These are phyloP conservation scores for Lasioglossum marginatum DNA, from an alignment of 2,888 invertebrate genomes.

Conservation along the genomic window DNA sequence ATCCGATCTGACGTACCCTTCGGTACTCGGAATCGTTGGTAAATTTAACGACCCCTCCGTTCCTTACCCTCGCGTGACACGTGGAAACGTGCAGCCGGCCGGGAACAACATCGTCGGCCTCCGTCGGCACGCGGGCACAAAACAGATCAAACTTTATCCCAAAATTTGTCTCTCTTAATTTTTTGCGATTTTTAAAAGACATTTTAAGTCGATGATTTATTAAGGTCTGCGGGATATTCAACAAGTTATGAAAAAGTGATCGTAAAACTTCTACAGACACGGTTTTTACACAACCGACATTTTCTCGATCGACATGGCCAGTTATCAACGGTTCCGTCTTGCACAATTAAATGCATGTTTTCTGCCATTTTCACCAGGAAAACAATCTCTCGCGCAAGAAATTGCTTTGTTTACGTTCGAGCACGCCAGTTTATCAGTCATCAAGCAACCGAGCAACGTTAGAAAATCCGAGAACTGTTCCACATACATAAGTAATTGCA, in stretches of 20 bases:
- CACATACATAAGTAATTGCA: not conserved
- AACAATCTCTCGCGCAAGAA: not conserved
- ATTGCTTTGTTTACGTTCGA: not conserved
- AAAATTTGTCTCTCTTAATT: not conserved
- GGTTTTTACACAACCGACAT: not conserved
- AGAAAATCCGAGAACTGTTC: constrained; percentile 9
- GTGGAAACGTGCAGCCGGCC: constrained; percentile 17
- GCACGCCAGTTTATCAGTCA: not conserved
- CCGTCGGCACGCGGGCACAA: not conserved
- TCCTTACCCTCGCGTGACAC: constrained; percentile 19
- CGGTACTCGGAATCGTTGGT: constrained; percentile 63
- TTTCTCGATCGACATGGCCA: not conserved
- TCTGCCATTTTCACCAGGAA: constrained; percentile 9
- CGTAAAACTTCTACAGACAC: not conserved
- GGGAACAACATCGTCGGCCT: not conserved
- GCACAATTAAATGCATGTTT: constrained; percentile 1
- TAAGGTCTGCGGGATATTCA: not conserved
- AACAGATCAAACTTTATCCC: not conserved
- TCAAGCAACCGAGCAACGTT: not conserved
- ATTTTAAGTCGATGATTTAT: not conserved
- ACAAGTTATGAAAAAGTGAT: not conserved
- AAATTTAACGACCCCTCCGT: constrained; percentile 63
- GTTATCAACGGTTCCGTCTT: not conserved
- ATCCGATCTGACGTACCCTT: constrained; percentile 71
- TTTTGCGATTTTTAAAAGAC: not conserved